Evolutionary conservation across 2,888 invertebrate species (phyloP), one percentile per base, ranked within the genome.

Genomic region (Nycteola revayana): DNA sequence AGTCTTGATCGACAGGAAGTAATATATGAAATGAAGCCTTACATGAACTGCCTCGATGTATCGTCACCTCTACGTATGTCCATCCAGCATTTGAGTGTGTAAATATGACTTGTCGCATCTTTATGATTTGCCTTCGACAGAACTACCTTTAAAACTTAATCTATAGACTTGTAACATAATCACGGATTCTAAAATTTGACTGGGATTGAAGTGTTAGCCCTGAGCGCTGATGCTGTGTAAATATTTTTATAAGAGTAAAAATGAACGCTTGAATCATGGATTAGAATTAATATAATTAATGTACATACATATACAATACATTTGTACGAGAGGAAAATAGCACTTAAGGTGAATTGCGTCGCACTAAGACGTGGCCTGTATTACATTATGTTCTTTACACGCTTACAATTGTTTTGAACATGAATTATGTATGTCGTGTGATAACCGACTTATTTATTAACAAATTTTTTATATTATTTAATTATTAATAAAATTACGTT

Each of bases 151-250:
- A 57, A 49, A 27, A 37, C 32, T 42, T 43, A 53, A 67, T 60
- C 59, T 47, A 73, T 76, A 69, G 66, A 78, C 62, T 75, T 71
- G n/a, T n/a, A 59, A 67, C 55, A 70, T 73, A 66, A 74, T 74
- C 62, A 74, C 69, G 68, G 67, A 75, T 76, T 78, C 66, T 66
- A 58, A 68, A 60, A 71, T 71, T 71, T 65, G 78, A 80, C 75
- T 77, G 75, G 68, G 66, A 63, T 58, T 57, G 61, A 61, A 52
- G 55, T 66, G 60, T 56, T 64, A 59, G 3, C 64, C 65, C 68
- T n/a, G n/a, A 62, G 63, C 62, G 68, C 57, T 67, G 67, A 63
- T 49, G 57, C 62, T 62, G 59, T 86, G 77, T 76, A 78, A 71
- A 79, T 77, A 78, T 66, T 73, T 71, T 64, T 65, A 65, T 67